These are phyloP conservation scores for Trididemnum nubilum DNA, from an alignment of 23 tunicate species.

Conservation along the genomic window DNA sequence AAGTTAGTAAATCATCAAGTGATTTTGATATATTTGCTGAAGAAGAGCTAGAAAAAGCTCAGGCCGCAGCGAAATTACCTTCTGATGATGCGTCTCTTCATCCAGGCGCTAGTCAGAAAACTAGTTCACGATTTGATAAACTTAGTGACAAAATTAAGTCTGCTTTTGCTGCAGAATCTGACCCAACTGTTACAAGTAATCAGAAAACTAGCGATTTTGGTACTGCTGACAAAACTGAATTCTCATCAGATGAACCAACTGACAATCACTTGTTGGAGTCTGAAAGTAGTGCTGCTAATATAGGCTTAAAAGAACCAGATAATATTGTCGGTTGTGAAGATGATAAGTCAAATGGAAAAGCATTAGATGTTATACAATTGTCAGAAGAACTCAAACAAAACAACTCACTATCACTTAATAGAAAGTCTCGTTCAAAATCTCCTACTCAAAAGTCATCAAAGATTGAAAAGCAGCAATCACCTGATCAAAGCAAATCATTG, in stretches of 20 bases:
- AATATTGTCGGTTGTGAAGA: background rate
- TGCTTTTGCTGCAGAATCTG: constrained; percentile 24
- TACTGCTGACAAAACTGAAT: background rate
- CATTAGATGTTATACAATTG: no score
- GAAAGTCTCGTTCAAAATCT: background rate
- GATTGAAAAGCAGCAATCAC: background rate
- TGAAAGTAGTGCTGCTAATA: background rate
- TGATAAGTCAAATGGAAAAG: background rate
- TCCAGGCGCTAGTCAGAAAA: background rate
- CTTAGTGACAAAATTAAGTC: constrained; percentile 20
- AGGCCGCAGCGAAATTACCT: constrained; percentile 18
- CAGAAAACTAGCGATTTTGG: background rate
- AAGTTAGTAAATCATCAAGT: background rate
- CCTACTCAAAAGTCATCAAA: background rate
- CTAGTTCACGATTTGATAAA: background rate
- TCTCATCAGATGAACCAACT: background rate
- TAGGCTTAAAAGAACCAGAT: background rate
- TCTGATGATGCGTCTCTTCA: background rate
- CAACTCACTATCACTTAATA: background rate
- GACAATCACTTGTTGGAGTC: background rate
- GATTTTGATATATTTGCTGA: constrained; percentile 66
- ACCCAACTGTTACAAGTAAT: background rate
- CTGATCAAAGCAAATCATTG: background rate
- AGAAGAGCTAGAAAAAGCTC: constrained; percentile 41
- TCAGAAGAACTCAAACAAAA: no score